These are phyloP conservation scores for Onthophagus taurus DNA, from an alignment of 1,140 invertebrate genomes.

Conservation along the genomic window DNA sequence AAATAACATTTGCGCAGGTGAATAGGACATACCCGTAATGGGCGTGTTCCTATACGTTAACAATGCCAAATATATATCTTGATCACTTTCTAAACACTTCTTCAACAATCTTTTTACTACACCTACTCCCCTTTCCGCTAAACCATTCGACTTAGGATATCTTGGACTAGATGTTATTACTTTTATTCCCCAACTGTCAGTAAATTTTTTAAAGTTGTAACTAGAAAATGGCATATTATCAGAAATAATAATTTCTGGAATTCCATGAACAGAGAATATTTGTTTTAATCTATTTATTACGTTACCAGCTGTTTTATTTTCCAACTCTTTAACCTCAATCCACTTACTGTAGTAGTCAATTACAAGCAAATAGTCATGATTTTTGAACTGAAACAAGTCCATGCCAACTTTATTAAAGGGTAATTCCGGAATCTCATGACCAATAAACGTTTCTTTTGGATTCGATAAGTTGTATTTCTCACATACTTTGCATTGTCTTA, in stretches of 20 bases:
- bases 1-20: too few relatives aligned
- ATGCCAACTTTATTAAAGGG: conserved; percentile 29
- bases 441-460: conserved; percentile 23
- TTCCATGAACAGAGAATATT: conserved; percentile 22
- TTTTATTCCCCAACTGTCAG: neutral
- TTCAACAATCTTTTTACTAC: too few relatives aligned
- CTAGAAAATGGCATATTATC: neutral
- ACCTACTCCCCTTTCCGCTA: too few relatives aligned
- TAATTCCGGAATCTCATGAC: conserved; percentile 25
- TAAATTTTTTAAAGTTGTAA: neutral
- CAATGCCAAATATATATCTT: too few relatives aligned
- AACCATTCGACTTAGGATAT: conserved; percentile 1
- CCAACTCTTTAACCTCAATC: conserved; percentile 20
- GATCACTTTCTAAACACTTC: too few relatives aligned
- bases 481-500: conserved; percentile 19
- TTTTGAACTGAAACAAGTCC: conserved; percentile 30
- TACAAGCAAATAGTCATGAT: conserved; percentile 29
- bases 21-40: too few relatives aligned
- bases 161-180: neutral
- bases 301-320: conserved; percentile 1
- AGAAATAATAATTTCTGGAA: conserved; percentile 8
- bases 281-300: conserved; percentile 16
- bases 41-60: too few relatives aligned
- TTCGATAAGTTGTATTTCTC: neutral
- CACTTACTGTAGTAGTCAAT: conserved; percentile 33